Percentiles rank a stretch among this genome's conserved stretches.
Evolutionary conservation across 2,113 vertebrate species (phyloP).

Genomic region (Semicossyphus pulcher): DNA sequence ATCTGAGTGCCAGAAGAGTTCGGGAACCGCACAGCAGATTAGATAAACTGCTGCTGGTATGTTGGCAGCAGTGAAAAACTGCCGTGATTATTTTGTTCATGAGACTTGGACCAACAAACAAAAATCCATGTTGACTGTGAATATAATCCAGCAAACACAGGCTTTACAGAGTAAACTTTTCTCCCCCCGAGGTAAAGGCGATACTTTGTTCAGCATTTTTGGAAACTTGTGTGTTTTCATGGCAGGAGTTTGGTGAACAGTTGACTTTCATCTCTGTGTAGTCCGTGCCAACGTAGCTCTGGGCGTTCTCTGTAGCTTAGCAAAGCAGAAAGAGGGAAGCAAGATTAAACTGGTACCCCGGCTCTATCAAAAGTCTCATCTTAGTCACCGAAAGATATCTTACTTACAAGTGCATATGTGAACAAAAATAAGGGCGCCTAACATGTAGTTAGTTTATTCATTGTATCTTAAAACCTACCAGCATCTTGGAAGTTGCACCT

Average conservation of each 20-base stretch:
- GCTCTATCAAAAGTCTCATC: too few species aligned
- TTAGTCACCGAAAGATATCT: neutral
- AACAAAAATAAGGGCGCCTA: too few species aligned
- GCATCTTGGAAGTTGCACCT: too few species aligned
- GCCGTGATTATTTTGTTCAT: neutral
- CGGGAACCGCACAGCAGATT: neutral
- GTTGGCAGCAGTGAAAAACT: neutral
- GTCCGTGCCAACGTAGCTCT: neutral
- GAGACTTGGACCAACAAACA: neutral
- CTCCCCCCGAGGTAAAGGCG: too few species aligned
- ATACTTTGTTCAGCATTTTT: neutral
- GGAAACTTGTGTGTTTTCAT: neutral
- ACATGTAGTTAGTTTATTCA: too few species aligned
- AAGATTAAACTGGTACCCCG: neutral
- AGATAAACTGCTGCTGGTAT: neutral
- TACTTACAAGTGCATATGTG: too few species aligned
- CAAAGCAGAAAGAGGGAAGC: neutral
- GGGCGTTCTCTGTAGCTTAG: neutral
- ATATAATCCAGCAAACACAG: neutral
- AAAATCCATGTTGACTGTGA: neutral
- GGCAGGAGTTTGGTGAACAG: neutral
- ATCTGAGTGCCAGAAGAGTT: neutral
- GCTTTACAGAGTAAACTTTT: neutral
- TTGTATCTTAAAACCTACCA: too few species aligned
- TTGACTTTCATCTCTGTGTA: neutral